A percentile compares a stretch with the other conserved stretches of the same genome.
Evolutionary conservation across 1,140 invertebrate species (phyloP).

Genomic region (Laodelphax striatellus): DNA sequence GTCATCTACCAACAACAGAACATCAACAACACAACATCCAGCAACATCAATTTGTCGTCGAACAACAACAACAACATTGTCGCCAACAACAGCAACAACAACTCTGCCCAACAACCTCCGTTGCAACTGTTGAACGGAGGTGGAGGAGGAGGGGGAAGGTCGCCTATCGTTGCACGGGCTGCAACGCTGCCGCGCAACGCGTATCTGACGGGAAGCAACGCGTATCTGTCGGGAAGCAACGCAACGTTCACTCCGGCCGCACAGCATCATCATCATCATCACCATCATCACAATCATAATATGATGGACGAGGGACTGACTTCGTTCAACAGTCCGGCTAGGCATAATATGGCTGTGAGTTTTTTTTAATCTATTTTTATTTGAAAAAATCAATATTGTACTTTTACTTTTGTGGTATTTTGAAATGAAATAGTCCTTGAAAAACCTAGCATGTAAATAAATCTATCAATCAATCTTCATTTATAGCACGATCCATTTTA

Average conservation of each 20-base stretch:
- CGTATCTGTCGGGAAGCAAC: slow-evolving; percentile 24
- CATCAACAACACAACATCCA: slow-evolving; percentile 8
- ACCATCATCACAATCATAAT: slow-evolving; percentile 33
- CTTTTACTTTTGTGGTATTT: too few relatives aligned
- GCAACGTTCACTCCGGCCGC: not conserved
- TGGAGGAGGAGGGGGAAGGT: slow-evolving; percentile 20
- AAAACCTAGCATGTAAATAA: too few relatives aligned
- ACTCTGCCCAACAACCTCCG: not conserved
- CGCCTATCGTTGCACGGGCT: slow-evolving; percentile 44
- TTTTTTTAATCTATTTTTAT: not conserved
- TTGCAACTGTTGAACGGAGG: not conserved
- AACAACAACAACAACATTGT: not conserved
- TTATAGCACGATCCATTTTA: too few relatives aligned
- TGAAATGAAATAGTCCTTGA: too few relatives aligned
- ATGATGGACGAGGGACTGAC: slow-evolving; percentile 27
- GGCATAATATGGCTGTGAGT: slow-evolving; percentile 27
- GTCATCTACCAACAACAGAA: not conserved
- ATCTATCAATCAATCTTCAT: too few relatives aligned
- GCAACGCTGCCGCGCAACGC: slow-evolving; percentile 59
- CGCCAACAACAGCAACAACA: slow-evolving; percentile 8
- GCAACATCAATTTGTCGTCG: slow-evolving; percentile 9
- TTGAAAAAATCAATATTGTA: too few relatives aligned
- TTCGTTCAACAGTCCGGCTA: slow-evolving; percentile 34
- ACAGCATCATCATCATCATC: slow-evolving; percentile 30
- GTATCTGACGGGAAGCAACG: slow-evolving; percentile 33